A percentile compares a stretch with the other conserved stretches of the same genome.
Conservation (phyloP, 2,113 vertebrate species). For the Boulengeromyrus knoepffleri region DNA sequence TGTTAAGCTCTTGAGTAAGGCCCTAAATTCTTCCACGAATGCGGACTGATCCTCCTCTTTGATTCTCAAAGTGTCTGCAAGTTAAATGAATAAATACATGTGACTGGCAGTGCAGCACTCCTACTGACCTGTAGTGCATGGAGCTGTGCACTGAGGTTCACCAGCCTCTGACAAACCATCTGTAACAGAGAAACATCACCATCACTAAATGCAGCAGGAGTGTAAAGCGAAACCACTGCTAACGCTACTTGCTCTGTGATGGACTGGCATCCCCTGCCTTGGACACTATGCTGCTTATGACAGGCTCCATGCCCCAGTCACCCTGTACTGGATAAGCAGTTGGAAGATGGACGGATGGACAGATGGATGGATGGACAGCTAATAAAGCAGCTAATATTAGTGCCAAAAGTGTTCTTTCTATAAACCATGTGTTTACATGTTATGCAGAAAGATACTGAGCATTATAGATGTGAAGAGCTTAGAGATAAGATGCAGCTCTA, state of each 20-base stretch:
- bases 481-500: background rate
- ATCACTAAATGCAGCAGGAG: background rate
- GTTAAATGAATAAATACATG: background rate
- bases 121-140: conserved; percentile 75
- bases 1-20: background rate
- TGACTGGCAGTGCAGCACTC: background rate
- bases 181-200: conserved; percentile 38
- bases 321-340: background rate
- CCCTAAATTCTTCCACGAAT: background rate
- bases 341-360: background rate
- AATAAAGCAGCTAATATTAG: background rate
- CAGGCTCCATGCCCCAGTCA: background rate
- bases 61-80: background rate
- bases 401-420: background rate
- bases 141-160: conserved; percentile 69
- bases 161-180: conserved; percentile 70
- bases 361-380: background rate
- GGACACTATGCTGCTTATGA: background rate
- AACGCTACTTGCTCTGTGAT: background rate
- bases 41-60: background rate
- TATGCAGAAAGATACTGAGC: background rate
- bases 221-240: background rate
- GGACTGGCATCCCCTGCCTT: background rate
- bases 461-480: background rate
- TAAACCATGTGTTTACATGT: background rate